Conservation (phyloP, 92 coral and sea anemone genomes). For the Parazoanthus atlanticus region DNA sequence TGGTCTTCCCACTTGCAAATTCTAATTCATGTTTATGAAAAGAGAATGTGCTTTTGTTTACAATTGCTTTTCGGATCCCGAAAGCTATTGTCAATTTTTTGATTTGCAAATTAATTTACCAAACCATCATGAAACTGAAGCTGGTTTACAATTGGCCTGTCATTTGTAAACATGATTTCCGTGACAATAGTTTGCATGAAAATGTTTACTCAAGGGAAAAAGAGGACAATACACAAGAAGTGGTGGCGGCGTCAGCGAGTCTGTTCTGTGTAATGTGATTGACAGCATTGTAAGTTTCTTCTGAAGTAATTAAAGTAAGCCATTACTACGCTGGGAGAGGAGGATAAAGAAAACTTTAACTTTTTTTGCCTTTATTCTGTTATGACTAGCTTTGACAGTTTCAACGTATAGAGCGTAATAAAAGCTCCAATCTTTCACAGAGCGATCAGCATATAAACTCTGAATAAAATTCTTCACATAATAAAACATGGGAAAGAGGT, state of each 20-base stretch:
- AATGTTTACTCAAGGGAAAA: slow-evolving; percentile 37
- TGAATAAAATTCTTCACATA: background rate
- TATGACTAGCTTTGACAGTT: background rate
- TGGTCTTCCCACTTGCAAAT: slow-evolving; percentile 28
- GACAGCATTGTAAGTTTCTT: slow-evolving; percentile 35
- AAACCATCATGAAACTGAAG: slow-evolving; percentile 28
- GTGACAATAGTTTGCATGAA: slow-evolving; percentile 64
- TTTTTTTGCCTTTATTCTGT: background rate
- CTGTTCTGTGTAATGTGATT: slow-evolving; percentile 30
- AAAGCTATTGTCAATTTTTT: slow-evolving; percentile 35
- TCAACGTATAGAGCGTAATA: background rate
- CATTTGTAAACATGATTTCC: slow-evolving; percentile 74
- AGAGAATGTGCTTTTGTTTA: slow-evolving; percentile 40
- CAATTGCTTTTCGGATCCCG: slow-evolving; percentile 23
- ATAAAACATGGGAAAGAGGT: background rate
- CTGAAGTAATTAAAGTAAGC: slow-evolving; percentile 11
- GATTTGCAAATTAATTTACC: slow-evolving; percentile 35
- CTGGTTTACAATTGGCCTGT: slow-evolving; percentile 47
- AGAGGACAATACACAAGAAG: slow-evolving; percentile 22
- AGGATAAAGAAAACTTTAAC: background rate
- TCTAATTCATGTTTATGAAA: slow-evolving; percentile 16
- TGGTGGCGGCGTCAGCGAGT: slow-evolving; percentile 34
- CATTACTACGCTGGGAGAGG: slow-evolving; percentile 19
- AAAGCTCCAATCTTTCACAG: background rate
- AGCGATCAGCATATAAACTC: background rate